A percentile compares a stretch with the other conserved stretches of the same genome.
Conservation (phyloP, 2,888 invertebrate species). For the Cheilosia soror region DNA sequence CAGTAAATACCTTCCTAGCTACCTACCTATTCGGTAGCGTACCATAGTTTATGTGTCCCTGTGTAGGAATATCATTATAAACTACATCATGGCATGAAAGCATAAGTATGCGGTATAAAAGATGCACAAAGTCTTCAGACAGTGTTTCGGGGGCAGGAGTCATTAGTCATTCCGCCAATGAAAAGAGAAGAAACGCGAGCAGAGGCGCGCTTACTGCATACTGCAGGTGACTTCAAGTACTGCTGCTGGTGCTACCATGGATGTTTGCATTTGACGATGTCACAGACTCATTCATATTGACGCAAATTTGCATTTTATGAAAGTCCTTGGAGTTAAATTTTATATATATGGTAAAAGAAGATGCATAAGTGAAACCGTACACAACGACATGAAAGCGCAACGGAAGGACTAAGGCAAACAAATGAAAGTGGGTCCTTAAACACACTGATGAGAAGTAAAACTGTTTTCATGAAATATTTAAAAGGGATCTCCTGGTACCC, state of each 20-base stretch:
- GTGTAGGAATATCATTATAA: constrained; percentile 9
- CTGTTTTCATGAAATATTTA: constrained; percentile 73
- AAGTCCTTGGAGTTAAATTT: constrained; percentile 70
- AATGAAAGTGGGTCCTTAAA: constrained; percentile 75
- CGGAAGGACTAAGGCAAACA: constrained; percentile 70
- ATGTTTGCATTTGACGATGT: constrained; percentile 61
- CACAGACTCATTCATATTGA: constrained; percentile 69
- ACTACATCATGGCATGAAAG: constrained; percentile 27
- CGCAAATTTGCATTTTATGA: constrained; percentile 72
- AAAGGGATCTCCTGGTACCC: constrained; percentile 36
- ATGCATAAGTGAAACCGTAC: constrained; percentile 75
- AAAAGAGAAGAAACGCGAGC: constrained; percentile 45
- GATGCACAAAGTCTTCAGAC: constrained; percentile 35
- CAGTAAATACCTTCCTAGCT: constrained; percentile 41
- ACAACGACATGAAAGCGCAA: constrained; percentile 68
- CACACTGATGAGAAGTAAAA: constrained; percentile 74
- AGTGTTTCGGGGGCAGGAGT: constrained; percentile 46
- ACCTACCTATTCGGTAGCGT: constrained; percentile 30
- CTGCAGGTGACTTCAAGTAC: constrained; percentile 60
- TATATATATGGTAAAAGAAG: constrained; percentile 71
- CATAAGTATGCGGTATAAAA: constrained; percentile 28
- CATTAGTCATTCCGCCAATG: constrained; percentile 62
- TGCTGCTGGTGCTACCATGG: constrained; percentile 26
- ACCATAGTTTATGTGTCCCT: constrained; percentile 27
- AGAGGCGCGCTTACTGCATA: constrained; percentile 38